Evolutionary conservation across 2,113 vertebrate species (phyloP).

Genomic region (Pterocles gutturalis): DNA sequence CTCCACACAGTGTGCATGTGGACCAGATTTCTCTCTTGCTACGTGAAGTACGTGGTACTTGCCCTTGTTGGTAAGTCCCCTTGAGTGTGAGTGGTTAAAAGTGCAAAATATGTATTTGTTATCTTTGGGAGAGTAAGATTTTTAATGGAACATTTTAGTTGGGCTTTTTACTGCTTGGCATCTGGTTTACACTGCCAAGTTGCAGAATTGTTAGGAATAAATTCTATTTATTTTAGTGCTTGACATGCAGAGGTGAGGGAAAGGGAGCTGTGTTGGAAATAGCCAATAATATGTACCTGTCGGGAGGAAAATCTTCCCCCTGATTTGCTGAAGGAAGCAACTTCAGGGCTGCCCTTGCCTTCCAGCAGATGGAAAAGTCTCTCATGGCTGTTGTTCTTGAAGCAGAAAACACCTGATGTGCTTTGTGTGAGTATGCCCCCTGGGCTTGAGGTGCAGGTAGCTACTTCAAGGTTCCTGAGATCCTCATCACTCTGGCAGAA

Average conservation of each 20-base stretch:
- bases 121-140: background rate
- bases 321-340: background rate
- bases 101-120: background rate
- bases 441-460: background rate
- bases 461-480: background rate
- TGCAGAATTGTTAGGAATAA: background rate
- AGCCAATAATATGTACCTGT: background rate
- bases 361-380: background rate
- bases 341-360: background rate
- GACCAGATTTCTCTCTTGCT: background rate
- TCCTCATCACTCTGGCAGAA: background rate
- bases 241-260: background rate
- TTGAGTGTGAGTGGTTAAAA: background rate
- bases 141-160: background rate
- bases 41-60: accelerated
- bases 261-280: background rate
- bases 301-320: background rate
- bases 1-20: accelerated
- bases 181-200: background rate
- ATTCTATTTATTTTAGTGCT: background rate
- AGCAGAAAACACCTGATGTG: background rate
- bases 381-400: background rate
- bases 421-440: too few relatives aligned
- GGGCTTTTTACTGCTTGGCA: background rate
- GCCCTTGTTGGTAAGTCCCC: background rate